Conservation (phyloP, 2,797 vertebrate species). For the Neosilurus mollespiculum region DNA sequence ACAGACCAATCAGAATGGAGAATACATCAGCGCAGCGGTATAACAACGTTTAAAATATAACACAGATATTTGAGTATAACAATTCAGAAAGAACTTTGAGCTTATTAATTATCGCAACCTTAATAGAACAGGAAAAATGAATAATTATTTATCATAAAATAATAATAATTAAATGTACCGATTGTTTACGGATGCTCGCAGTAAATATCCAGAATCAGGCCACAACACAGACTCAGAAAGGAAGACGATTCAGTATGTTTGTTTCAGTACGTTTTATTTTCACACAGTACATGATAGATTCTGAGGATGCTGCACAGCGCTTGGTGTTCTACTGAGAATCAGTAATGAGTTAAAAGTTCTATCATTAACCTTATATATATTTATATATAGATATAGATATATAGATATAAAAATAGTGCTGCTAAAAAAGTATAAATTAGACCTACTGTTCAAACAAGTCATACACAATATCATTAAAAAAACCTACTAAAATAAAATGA, state of each 20-base stretch:
- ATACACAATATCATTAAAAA: slow-evolving; percentile 81
- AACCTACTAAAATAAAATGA: slow-evolving; percentile 84
- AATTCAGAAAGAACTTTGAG: background rate
- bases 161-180: no score
- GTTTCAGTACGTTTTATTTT: slow-evolving; percentile 78
- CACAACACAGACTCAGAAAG: background rate
- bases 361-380: slow-evolving; percentile 69
- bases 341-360: slow-evolving; percentile 72
- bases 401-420: slow-evolving; percentile 99
- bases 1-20: background rate
- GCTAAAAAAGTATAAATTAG: slow-evolving; percentile 99
- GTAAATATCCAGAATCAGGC: background rate
- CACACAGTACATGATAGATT: slow-evolving; percentile 93
- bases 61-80: background rate
- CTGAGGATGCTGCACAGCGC: slow-evolving; percentile 88
- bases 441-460: slow-evolving; percentile 95
- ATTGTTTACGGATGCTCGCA: background rate
- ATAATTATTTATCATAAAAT: background rate
- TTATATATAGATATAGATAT: slow-evolving; percentile 15
- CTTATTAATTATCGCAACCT: background rate
- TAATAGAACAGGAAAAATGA: no score
- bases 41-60: background rate
- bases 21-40: background rate
- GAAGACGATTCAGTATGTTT: background rate
- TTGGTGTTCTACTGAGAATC: slow-evolving; percentile 75